These are phyloP conservation scores for Drosophila nr. fundita DNA, from an alignment of 2,888 invertebrate genomes.

Conservation along the genomic window DNA sequence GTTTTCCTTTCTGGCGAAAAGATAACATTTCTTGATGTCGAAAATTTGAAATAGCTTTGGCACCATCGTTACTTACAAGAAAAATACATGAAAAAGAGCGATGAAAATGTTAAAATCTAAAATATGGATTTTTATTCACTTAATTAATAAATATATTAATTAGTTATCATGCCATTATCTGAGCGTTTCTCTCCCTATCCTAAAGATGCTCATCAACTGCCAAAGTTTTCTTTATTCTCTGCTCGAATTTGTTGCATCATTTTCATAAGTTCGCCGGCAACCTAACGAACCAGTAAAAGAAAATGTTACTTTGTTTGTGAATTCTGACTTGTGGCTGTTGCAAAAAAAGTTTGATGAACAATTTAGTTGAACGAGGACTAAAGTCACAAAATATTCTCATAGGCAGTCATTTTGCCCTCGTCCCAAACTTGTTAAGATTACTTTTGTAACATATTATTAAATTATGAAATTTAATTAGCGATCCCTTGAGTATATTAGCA, in stretches of 20 bases:
- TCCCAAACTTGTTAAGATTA: neutral
- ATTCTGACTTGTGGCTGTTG: conserved; percentile 1
- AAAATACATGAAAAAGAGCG: neutral
- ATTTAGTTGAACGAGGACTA: conserved; percentile 2
- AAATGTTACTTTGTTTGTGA: neutral
- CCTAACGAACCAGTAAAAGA: conserved; percentile 15
- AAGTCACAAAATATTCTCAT: neutral
- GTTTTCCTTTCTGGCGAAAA: conserved; percentile 20
- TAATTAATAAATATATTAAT: neutral
- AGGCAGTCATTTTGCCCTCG: too few relatives aligned
- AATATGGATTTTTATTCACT: neutral
- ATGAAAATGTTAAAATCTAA: neutral
- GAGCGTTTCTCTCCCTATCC: neutral
- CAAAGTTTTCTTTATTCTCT: conserved; percentile 1
- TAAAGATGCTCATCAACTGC: neutral
- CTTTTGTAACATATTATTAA: neutral
- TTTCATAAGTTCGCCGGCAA: conserved; percentile 4
- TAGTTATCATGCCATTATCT: conserved; percentile 21
- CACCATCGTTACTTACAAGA: conserved; percentile 21
- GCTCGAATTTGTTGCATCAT: neutral
- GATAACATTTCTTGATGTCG: conserved; percentile 30
- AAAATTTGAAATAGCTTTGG: conserved; percentile 40
- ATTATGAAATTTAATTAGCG: conserved; percentile 32
- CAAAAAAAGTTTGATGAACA: neutral
- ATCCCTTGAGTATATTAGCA: conserved; percentile 12